A percentile compares a stretch with the other conserved stretches of the same genome.
These are phyloP conservation scores for Galagoides demidoff DNA, from an alignment of 2,797 vertebrate genomes.

Conservation along the genomic window DNA sequence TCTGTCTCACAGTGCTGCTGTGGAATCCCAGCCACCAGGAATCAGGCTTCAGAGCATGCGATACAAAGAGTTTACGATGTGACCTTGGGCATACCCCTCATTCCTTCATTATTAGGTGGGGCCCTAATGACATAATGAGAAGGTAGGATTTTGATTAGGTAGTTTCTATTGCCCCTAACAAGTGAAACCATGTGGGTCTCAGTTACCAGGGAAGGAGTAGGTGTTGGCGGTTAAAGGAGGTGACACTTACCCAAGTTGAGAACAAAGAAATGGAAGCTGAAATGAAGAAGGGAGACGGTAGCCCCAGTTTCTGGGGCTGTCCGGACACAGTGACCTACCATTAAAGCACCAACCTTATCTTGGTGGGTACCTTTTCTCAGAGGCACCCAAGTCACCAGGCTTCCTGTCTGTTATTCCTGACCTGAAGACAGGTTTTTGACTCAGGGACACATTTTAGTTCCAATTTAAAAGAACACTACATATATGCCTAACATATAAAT, in stretches of 20 bases:
- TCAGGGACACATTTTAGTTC: not conserved
- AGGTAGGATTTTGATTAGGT: not conserved
- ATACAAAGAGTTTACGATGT: not conserved
- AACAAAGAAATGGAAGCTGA: not conserved
- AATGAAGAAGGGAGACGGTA: not conserved
- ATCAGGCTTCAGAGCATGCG: not conserved
- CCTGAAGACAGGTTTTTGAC: not conserved
- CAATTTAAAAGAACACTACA: not conserved
- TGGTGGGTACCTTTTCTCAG: not conserved
- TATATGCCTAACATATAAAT: not conserved
- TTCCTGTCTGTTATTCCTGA: not conserved
- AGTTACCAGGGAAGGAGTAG: not conserved
- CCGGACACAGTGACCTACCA: not conserved
- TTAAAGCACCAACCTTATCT: not conserved
- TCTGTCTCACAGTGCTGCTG: not conserved
- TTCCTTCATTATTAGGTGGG: not conserved
- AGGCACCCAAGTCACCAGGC: not conserved
- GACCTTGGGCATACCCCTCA: not conserved
- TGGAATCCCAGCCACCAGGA: not conserved
- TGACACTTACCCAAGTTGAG: not conserved
- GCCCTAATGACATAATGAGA: not conserved
- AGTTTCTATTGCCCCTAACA: not conserved
- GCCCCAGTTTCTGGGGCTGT: not conserved
- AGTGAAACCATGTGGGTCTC: not conserved
- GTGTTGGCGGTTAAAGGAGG: not conserved